A percentile compares a stretch with the other conserved stretches of the same genome.
Evolutionary conservation across 2,888 invertebrate species (phyloP).

Genomic region (Liodrosophila aerea): DNA sequence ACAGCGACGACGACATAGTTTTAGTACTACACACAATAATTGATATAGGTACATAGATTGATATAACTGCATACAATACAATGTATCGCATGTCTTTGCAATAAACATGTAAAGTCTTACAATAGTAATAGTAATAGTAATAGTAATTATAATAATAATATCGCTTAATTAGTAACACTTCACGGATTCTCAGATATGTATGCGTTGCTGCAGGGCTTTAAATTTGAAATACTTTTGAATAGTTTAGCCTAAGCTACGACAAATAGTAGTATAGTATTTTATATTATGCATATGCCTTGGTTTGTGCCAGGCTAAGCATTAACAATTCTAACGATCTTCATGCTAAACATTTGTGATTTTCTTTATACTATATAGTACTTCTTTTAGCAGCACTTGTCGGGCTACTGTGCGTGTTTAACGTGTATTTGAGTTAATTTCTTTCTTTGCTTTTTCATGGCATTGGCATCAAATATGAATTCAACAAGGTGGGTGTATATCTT

Average conservation of each 20-base stretch:
- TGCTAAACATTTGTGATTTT: neutral
- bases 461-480: constrained; percentile 55
- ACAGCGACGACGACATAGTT: constrained; percentile 78
- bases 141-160: constrained; percentile 35
- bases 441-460: constrained; percentile 25
- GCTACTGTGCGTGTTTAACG: constrained; percentile 54
- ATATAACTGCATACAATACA: constrained; percentile 11
- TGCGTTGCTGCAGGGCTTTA: constrained; percentile 42
- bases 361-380: too few relatives aligned
- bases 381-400: constrained; percentile 45
- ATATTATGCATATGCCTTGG: too few relatives aligned
- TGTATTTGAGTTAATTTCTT: constrained; percentile 16
- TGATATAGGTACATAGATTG: constrained; percentile 43
- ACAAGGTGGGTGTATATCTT: constrained; percentile 52
- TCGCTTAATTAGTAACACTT: constrained; percentile 61
- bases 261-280: constrained; percentile 33
- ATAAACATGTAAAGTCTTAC: constrained; percentile 32
- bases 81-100: constrained; percentile 11
- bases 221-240: constrained; percentile 6
- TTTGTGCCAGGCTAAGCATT: constrained; percentile 29
- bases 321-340: constrained; percentile 35
- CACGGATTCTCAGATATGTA: constrained; percentile 59
- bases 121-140: constrained; percentile 24
- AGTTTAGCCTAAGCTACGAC: constrained; percentile 36
- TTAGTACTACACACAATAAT: constrained; percentile 54